These are phyloP conservation scores for Tylochromis polylepis DNA, from an alignment of 2,113 vertebrate species.

Conservation along the genomic window DNA sequence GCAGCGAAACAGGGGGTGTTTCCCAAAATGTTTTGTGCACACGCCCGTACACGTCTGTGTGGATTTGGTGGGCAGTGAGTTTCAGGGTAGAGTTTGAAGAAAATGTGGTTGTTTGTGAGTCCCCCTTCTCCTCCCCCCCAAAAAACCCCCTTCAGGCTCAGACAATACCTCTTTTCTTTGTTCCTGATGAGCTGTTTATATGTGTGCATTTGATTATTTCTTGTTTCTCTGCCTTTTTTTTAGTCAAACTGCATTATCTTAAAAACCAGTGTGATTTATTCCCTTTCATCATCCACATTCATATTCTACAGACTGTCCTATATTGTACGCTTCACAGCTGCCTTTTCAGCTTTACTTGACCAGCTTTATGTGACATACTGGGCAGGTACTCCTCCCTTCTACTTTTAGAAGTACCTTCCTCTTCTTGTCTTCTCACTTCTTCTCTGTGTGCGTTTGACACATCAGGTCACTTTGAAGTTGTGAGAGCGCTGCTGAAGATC, in stretches of 20 bases:
- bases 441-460: constrained; percentile 5
- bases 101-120: not conserved
- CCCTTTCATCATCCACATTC: not conserved
- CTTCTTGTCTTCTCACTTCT: not conserved
- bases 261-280: not conserved
- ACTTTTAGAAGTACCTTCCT: not conserved
- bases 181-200: constrained; percentile 1
- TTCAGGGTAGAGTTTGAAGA: constrained; percentile 39
- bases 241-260: not conserved
- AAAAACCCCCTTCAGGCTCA: not conserved
- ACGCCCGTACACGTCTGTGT: constrained; percentile 27
- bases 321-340: not conserved
- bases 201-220: not conserved
- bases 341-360: not conserved
- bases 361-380: not conserved
- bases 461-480: constrained; percentile 39
- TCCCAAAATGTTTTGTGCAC: constrained; percentile 30
- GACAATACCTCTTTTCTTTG: not conserved
- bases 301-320: not conserved
- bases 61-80: constrained; percentile 23
- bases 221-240: not conserved
- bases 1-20: constrained; percentile 21
- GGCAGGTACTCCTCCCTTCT: not conserved
- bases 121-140: not conserved
- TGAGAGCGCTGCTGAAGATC: not conserved